phyloP scores from a whole-genome alignment of 1,140 invertebrate genomes.

The Zaprionus inermis region DNA sequence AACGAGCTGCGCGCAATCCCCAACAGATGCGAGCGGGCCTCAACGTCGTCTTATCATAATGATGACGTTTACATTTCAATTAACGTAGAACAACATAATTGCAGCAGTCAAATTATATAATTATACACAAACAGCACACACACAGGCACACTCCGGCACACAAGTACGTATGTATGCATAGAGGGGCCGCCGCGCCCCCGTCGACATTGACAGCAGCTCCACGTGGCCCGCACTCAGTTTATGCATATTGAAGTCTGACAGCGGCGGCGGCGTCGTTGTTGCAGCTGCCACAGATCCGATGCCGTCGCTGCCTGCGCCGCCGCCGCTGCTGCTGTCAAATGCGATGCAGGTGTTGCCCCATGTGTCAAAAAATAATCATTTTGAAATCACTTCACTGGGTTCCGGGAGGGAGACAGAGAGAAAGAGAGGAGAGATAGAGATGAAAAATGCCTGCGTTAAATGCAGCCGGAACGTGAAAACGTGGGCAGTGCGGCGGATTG shows the following conservation, averaged over 20 bases:
- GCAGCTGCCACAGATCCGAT: constrained; percentile 54
- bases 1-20: constrained; percentile 14
- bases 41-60: constrained; percentile 72
- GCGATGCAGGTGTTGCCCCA: constrained; percentile 76
- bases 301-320: background rate
- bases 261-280: constrained; percentile 38
- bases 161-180: background rate
- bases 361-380: constrained; percentile 82
- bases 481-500: background rate
- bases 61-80: constrained; percentile 82
- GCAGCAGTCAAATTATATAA: constrained; percentile 81
- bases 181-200: constrained; percentile 2
- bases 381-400: constrained; percentile 72
- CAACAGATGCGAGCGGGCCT: constrained; percentile 17
- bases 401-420: background rate
- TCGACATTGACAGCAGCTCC: constrained; percentile 26
- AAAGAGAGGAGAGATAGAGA: constrained; percentile 26
- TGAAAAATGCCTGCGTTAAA: constrained; percentile 71
- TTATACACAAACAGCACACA: constrained; percentile 69
- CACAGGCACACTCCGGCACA: background rate
- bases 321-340: constrained; percentile 43
- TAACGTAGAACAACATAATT: constrained; percentile 78
- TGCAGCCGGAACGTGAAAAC: constrained; percentile 38
- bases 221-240: constrained; percentile 16
- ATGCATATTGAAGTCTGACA: constrained; percentile 43